These are phyloP conservation scores for Urocyon cinereoargenteus DNA, from an alignment of 2,797 vertebrate species.

Conservation along the genomic window DNA sequence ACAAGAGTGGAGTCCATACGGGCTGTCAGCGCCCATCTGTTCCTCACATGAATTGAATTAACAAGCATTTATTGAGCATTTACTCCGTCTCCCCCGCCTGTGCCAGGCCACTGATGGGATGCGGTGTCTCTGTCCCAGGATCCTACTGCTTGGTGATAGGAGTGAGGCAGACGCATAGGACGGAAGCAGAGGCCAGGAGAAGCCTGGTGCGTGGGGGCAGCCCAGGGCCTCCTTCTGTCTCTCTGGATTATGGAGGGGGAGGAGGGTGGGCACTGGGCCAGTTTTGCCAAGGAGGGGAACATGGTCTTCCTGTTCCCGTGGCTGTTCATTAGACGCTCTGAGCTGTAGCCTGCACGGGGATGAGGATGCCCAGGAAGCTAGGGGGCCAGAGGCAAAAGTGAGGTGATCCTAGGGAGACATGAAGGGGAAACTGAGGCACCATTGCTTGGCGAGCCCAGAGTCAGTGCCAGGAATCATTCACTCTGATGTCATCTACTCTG, in stretches of 20 bases:
- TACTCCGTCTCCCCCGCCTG: background rate
- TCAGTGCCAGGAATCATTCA: background rate
- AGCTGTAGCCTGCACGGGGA: background rate
- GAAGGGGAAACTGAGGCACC: background rate
- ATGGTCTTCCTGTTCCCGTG: background rate
- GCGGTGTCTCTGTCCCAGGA: background rate
- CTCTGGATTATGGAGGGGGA: background rate
- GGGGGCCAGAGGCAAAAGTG: background rate
- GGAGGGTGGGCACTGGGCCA: background rate
- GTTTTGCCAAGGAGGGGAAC: background rate
- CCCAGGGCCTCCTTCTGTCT: background rate
- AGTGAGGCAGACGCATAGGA: background rate
- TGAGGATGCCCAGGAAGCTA: background rate
- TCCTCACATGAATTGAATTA: background rate
- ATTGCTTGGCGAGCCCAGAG: rapidly evolving
- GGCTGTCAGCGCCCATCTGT: background rate
- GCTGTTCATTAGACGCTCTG: background rate
- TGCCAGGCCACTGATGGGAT: background rate
- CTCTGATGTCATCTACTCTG: background rate
- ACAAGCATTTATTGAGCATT: background rate
- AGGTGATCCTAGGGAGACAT: background rate
- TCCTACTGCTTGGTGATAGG: too few relatives aligned
- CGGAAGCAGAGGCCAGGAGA: background rate
- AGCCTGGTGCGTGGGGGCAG: too few relatives aligned
- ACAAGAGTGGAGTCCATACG: background rate